Percentiles rank a stretch among this genome's conserved stretches.
Evolutionary conservation across 2,797 vertebrate genomes (phyloP).

Genomic region (Falco peregrinus): DNA sequence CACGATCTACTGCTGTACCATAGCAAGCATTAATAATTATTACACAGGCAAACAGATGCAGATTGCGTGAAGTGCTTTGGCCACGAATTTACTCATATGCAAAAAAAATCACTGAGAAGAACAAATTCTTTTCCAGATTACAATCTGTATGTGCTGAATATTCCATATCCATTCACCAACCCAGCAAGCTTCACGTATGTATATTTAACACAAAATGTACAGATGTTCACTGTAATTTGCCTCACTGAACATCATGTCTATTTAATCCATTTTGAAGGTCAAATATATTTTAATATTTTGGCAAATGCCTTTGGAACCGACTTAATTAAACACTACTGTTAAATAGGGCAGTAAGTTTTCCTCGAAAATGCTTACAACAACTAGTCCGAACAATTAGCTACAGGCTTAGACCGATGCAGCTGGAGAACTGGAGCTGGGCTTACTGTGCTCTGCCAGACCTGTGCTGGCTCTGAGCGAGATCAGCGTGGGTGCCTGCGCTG

Average conservation of each 20-base stretch:
- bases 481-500: neutral
- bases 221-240: constrained; percentile 48
- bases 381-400: constrained; percentile 5
- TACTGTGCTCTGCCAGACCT: neutral
- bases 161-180: constrained; percentile 17
- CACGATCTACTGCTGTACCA: neutral
- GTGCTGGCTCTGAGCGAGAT: neutral
- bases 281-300: constrained; percentile 60
- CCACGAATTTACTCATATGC: neutral
- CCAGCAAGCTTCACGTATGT: constrained; percentile 12
- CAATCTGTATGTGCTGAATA: constrained; percentile 23
- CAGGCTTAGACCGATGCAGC: neutral
- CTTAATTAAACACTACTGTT: constrained; percentile 32
- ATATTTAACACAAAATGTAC: constrained; percentile 27
- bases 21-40: neutral
- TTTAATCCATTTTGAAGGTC: constrained; percentile 51
- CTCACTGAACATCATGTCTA: constrained; percentile 25
- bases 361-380: constrained; percentile 33
- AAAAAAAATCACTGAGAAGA: constrained; percentile 15
- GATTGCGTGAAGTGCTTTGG: neutral
- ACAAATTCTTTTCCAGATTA: constrained; percentile 43
- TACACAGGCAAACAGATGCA: neutral
- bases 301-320: constrained; percentile 39
- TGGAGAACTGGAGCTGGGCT: neutral
- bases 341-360: constrained; percentile 17